These are phyloP conservation scores for Etheostoma nigrum DNA, from an alignment of 2,797 vertebrate genomes.

Conservation along the genomic window DNA sequence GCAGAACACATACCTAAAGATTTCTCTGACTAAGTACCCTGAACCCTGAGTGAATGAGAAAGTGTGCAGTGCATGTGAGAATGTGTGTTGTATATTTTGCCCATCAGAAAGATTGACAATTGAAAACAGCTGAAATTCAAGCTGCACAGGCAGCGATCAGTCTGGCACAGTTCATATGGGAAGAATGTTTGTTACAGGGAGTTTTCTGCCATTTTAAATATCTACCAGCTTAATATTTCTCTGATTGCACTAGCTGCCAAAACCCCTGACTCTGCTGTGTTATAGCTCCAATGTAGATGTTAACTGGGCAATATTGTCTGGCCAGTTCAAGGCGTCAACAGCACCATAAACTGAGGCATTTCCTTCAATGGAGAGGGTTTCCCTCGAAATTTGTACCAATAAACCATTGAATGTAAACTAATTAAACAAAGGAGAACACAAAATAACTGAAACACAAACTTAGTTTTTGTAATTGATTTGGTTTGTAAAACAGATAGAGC, in stretches of 20 bases:
- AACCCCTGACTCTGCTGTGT: constrained; percentile 30
- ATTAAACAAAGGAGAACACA: constrained; percentile 34
- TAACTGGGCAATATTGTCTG: constrained; percentile 53
- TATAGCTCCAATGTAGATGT: constrained; percentile 57
- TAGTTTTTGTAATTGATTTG: neutral
- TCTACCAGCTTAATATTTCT: constrained; percentile 59
- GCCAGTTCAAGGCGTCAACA: constrained; percentile 50
- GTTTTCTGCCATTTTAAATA: constrained; percentile 70
- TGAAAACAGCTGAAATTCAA: constrained; percentile 75
- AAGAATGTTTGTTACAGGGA: constrained; percentile 63
- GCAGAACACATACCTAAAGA: constrained; percentile 28
- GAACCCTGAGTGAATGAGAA: constrained; percentile 33
- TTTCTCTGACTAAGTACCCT: constrained; percentile 19
- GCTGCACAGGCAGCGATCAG: constrained; percentile 61
- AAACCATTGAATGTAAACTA: constrained; percentile 39
- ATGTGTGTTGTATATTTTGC: constrained; percentile 46
- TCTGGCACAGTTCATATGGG: constrained; percentile 56
- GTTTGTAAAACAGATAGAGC: neutral
- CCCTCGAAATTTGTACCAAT: constrained; percentile 51
- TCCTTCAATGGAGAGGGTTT: constrained; percentile 63
- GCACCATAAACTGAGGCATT: constrained; percentile 67
- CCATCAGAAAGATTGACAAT: constrained; percentile 68
- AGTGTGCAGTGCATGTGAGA: constrained; percentile 49
- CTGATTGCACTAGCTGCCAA: constrained; percentile 51
- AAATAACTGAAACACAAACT: neutral